Percentiles rank a stretch among this genome's conserved stretches.
Evolutionary conservation across 2,888 invertebrate species (phyloP).

Genomic region (Strigamia crassipes): DNA sequence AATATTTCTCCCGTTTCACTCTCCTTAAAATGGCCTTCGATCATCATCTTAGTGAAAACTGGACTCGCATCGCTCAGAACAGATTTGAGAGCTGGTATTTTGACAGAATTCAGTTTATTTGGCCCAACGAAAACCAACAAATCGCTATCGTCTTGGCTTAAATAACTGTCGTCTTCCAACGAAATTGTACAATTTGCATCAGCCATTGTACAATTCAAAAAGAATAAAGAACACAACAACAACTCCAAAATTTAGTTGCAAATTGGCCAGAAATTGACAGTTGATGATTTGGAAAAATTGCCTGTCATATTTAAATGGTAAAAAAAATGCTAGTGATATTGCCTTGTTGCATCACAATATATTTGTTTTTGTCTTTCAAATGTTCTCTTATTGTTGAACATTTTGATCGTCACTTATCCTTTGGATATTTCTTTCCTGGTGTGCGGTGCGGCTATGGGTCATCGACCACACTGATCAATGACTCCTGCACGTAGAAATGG

Average conservation of each 20-base stretch:
- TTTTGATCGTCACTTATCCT: too few species aligned
- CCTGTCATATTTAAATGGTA: slow-evolving; percentile 3
- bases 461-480: too few species aligned
- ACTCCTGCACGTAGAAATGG: too few species aligned
- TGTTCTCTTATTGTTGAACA: too few species aligned
- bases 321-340: background rate
- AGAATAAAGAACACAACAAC: background rate
- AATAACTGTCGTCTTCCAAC: background rate
- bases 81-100: background rate
- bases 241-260: background rate
- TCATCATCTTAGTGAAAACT: slow-evolving; percentile 22
- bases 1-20: slow-evolving; percentile 25
- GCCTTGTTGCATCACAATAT: background rate
- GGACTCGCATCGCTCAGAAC: slow-evolving; percentile 7
- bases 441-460: too few species aligned
- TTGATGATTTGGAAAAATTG: slow-evolving; percentile 16
- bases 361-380: too few species aligned
- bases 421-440: too few species aligned
- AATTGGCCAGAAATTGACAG: slow-evolving; percentile 1
- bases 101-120: background rate
- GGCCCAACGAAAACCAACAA: background rate
- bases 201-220: slow-evolving; percentile 14
- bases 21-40: slow-evolving; percentile 1
- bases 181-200: background rate
- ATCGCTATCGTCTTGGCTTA: background rate